Evolutionary conservation across 2,888 invertebrate genomes (phyloP), one percentile per base, ranked within the genome.

Genomic region (Rugalucina vietnamica): DNA sequence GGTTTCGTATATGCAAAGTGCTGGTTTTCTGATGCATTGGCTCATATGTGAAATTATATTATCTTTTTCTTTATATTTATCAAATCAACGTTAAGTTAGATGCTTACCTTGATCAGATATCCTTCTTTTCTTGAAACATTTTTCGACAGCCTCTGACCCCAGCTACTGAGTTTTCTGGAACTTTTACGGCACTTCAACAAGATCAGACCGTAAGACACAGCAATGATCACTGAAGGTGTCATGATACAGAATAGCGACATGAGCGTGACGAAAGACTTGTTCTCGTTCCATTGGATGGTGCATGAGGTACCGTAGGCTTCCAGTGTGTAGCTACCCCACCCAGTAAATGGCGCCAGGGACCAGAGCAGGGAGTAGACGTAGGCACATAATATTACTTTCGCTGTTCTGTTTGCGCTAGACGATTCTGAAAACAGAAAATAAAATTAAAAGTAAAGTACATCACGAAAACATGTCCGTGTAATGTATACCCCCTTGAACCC

Each of bases 241-340:
- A 89, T 37, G 2, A 90, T 89, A 81, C 90, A 90, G 71, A 80
- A 81, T 0, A 90, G 12, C 14, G 89, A 72, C 86, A 90, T 65
- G 10, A 85, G 43, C 0, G 88, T 88, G 12, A 88, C 83, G 50
- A 86, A 88, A 3, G 79, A 70, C 71, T 73, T 70, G 72, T 85
- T 86, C 10, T 74, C 78, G 2, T 82, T 65, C 90, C 90, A 91
- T 29, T 87, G 73, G 12, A 91, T 49, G 2, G 90, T 91, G 69
- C 90, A 91, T 0, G 90, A 91, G 1, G 90, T 91, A 0, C 90
- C 90, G 72, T 89, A 88, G 0, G 89, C 86, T 39, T 91, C 90
- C 36, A 85, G 79, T 1, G 84, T 82, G 70, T 88, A 91, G 32
- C 77, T 76, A 12, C 90, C 90, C 88, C 90, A 88, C 21, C 89